Conservation (phyloP, 2,113 vertebrate genomes). For the Felis chaus region DNA sequence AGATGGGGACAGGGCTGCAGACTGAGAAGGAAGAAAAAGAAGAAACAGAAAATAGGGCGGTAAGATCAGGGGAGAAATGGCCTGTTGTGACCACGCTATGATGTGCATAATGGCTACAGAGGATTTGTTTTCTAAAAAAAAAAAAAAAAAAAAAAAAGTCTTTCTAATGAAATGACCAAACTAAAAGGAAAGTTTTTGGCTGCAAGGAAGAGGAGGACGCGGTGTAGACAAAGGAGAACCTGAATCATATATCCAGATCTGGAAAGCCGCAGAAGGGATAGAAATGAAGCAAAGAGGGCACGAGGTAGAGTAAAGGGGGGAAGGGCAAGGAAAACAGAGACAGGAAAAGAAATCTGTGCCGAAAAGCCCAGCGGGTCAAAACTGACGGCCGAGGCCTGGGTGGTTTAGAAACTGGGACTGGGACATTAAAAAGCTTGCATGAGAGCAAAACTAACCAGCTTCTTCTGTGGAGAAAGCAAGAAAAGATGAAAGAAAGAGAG, state of each 20-base stretch:
- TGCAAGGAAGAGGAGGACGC: constrained; percentile 83
- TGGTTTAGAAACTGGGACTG: constrained; percentile 49
- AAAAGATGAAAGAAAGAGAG: constrained; percentile 71
- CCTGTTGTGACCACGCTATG: constrained; percentile 74
- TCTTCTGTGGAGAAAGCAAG: constrained; percentile 83
- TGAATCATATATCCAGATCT: constrained; percentile 68
- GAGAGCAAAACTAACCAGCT: constrained; percentile 87
- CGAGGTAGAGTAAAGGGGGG: neutral
- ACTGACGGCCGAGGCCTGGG: constrained; percentile 55
- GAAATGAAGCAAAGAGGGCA: constrained; percentile 4
- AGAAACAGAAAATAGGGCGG: constrained; percentile 40
- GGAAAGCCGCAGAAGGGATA: constrained; percentile 56
- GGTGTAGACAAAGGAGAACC: constrained; percentile 76
- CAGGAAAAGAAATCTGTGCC: neutral
- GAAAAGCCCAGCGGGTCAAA: constrained; percentile 60
- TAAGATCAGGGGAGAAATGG: constrained; percentile 66
- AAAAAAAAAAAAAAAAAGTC: neutral
- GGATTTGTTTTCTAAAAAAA: constrained; percentile 14
- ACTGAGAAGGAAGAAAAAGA: neutral
- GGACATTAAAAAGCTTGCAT: constrained; percentile 46
- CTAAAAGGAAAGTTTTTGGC: constrained; percentile 49
- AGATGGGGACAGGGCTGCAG: constrained; percentile 13
- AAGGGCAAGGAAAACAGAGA: neutral
- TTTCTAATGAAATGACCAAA: constrained; percentile 74
- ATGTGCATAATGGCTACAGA: constrained; percentile 73